These are phyloP conservation scores for Eulemur coronatus DNA, from an alignment of 2,797 vertebrate genomes.

Conservation along the genomic window DNA sequence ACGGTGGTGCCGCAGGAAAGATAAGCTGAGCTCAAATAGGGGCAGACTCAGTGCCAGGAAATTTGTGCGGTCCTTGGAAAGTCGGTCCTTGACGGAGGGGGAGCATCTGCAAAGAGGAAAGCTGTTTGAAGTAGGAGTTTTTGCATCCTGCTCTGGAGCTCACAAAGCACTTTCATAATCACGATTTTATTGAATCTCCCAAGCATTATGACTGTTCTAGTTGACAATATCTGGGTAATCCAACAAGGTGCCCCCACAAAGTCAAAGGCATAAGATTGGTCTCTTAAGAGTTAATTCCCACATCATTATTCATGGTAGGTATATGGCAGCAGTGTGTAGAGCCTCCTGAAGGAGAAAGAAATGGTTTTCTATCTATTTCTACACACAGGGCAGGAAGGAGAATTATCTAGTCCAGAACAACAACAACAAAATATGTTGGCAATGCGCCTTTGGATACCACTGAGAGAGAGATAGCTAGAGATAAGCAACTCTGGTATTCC, in stretches of 20 bases:
- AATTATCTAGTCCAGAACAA: neutral
- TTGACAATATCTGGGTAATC: neutral
- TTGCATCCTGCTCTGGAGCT: neutral
- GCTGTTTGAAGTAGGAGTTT: neutral
- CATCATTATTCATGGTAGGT: neutral
- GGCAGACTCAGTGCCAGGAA: neutral
- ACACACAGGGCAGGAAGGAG: neutral
- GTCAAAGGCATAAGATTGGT: neutral
- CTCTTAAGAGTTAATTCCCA: neutral
- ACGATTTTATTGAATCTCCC: neutral
- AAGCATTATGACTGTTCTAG: neutral
- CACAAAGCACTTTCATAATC: neutral
- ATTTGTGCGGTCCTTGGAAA: neutral
- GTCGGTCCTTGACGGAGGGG: neutral
- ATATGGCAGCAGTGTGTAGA: neutral
- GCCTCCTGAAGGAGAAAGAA: neutral
- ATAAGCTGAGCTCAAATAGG: conserved; percentile 42
- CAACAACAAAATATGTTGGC: neutral
- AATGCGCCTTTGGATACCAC: neutral
- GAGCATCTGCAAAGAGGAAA: neutral
- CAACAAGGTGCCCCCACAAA: neutral
- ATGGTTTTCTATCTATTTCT: neutral
- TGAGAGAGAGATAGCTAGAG: neutral
- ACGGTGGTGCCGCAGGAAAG: conserved; percentile 47
- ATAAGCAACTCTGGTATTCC: neutral